These are phyloP conservation scores for Bucco capensis DNA, from an alignment of 2,113 vertebrate genomes.

Conservation along the genomic window DNA sequence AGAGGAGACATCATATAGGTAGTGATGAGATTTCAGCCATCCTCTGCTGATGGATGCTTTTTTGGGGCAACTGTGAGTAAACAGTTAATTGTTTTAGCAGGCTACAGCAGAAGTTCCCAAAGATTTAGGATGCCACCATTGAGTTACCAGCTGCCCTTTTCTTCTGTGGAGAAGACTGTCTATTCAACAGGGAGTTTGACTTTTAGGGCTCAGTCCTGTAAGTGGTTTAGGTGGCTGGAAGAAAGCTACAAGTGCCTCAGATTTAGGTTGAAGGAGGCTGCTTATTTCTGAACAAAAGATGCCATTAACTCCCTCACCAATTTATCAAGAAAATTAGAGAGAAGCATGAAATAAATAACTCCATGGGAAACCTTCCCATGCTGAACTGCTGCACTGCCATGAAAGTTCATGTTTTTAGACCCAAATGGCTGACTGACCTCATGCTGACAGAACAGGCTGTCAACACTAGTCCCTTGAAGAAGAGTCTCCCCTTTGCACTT, in stretches of 20 bases:
- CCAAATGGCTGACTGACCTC: constrained; percentile 63
- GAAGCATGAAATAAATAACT: neutral
- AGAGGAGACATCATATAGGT: neutral
- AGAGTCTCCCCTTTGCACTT: constrained; percentile 42
- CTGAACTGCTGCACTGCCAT: neutral
- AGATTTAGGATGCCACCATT: neutral
- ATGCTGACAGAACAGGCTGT: constrained; percentile 70
- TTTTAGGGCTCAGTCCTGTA: neutral
- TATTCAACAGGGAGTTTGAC: neutral
- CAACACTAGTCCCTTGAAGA: constrained; percentile 51
- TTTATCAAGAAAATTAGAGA: neutral
- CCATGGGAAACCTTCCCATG: neutral
- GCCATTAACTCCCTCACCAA: neutral
- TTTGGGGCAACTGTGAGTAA: neutral
- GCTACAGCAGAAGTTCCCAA: neutral
- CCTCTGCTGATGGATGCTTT: neutral
- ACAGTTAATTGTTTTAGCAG: neutral
- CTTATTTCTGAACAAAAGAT: neutral
- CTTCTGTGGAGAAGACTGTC: neutral
- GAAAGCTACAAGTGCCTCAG: neutral
- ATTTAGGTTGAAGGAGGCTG: neutral
- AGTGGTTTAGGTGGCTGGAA: neutral
- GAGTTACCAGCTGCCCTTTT: neutral
- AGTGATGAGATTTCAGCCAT: neutral
- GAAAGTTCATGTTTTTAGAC: constrained; percentile 35